Evolutionary conservation across 2,888 invertebrate genomes (phyloP).

Genomic region (Apamea anceps): DNA sequence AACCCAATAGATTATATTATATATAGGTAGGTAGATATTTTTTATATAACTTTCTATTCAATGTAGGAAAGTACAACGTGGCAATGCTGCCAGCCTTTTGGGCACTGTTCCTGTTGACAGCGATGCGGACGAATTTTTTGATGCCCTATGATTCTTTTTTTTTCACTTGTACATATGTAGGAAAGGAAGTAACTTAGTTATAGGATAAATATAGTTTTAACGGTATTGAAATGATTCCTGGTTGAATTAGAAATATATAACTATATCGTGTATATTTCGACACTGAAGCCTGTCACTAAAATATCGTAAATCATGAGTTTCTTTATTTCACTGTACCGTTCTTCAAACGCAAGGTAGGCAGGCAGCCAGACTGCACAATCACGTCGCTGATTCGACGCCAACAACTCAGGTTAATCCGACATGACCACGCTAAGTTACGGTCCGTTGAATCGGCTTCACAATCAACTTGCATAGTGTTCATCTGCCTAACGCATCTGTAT

Average conservation of each 20-base stretch:
- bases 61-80: not conserved
- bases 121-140: too few relatives aligned
- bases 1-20: conserved; percentile 11
- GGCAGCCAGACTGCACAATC: conserved; percentile 22
- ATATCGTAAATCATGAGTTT: not conserved
- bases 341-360: not conserved
- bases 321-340: conserved; percentile 7
- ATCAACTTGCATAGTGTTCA: conserved; percentile 46
- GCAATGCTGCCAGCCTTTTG: too few relatives aligned
- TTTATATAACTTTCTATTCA: not conserved
- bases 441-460: conserved; percentile 32
- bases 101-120: too few relatives aligned
- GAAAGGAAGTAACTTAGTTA: not conserved
- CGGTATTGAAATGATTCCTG: not conserved
- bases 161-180: too few relatives aligned
- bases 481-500: conserved; percentile 33
- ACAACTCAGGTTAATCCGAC: conserved; percentile 52
- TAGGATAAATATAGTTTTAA: not conserved
- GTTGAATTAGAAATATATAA: not conserved
- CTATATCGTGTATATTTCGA: not conserved
- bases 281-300: not conserved
- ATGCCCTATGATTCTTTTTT: too few relatives aligned
- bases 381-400: conserved; percentile 34
- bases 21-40: not conserved
- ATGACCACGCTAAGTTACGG: conserved; percentile 36